Conservation (phyloP, 1,140 invertebrate species). For the Telenomus remus region DNA sequence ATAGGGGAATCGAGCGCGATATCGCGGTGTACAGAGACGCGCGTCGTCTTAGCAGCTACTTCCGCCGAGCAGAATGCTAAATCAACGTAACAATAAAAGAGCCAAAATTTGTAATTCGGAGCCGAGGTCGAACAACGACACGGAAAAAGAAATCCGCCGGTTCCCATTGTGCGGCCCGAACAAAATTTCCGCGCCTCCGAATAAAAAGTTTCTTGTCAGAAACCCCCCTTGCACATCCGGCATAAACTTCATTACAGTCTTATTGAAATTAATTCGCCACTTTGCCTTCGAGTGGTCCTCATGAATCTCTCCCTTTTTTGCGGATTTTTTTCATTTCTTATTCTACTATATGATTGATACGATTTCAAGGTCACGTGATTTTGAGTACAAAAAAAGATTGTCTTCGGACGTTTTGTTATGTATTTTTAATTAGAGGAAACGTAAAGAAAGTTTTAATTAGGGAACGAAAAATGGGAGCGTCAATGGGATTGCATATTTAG, state of each 20-base stretch:
- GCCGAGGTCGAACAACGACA: conserved; percentile 63
- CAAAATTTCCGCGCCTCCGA: conserved; percentile 63
- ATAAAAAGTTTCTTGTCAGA: conserved; percentile 51
- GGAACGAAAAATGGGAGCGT: conserved; percentile 7
- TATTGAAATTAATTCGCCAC: conserved; percentile 47
- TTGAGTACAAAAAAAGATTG: too few species aligned
- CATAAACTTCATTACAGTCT: conserved; percentile 56
- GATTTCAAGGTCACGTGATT: too few species aligned
- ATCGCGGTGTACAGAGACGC: conserved; percentile 10
- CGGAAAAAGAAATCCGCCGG: conserved; percentile 70
- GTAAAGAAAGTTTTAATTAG: background rate
- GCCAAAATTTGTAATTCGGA: conserved; percentile 72
- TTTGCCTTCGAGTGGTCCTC: conserved; percentile 12
- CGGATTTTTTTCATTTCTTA: too few species aligned
- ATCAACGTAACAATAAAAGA: conserved; percentile 63
- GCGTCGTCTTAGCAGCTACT: conserved; percentile 28
- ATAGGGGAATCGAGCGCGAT: background rate
- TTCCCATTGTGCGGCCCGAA: conserved; percentile 68
- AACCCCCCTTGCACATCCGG: conserved; percentile 28
- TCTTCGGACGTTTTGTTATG: too few species aligned
- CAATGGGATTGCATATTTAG: conserved; percentile 21
- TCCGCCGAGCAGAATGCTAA: conserved; percentile 59
- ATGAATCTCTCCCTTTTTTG: background rate
- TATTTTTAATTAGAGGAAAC: too few species aligned
- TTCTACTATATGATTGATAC: too few species aligned